Evolutionary conservation across 2,797 vertebrate species (phyloP), one percentile per base, ranked within the genome.

Genomic region (Scleropages formosus): DNA sequence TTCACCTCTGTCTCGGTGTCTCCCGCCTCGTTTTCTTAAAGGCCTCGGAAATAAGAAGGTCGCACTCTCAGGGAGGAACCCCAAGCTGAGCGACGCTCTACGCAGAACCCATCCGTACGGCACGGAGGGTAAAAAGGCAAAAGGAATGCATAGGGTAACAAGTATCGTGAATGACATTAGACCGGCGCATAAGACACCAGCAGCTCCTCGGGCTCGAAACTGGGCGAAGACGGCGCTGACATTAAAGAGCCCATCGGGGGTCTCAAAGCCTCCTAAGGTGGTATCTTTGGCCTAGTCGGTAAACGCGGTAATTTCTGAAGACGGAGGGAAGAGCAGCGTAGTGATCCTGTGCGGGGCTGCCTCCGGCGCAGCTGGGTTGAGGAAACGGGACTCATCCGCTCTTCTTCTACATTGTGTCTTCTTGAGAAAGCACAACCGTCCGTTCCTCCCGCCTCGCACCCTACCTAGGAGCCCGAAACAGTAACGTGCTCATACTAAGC

Each of bases 381-480:
- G n/a, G n/a, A n/a, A n/a, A n/a, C n/a, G n/a, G n/a, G n/a, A n/a
- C n/a, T n/a, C n/a, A n/a, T n/a, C n/a, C n/a, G n/a, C n/a, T n/a
- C n/a, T n/a, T n/a, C n/a, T n/a, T n/a, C n/a, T n/a, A n/a, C n/a
- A n/a, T n/a, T n/a, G n/a, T n/a, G n/a, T n/a, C n/a, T n/a, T n/a
- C n/a, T n/a, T n/a, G n/a, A n/a, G n/a, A n/a, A n/a, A n/a, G n/a
- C n/a, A n/a, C n/a, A n/a, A 68, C 61, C 26, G 68, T 66, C 73
- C 75, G 77, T n/a, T 75, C 51, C 53, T 31, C 31, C 46, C 73
- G 22, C 58, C 72, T 22, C n/a, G 62, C 8, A 18, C 56, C 39
- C 70, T 31, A n/a, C 61, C 53, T 72, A 75, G 73, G 77, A 78
- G 78, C 72, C 68, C 39, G n/a, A 49, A 75, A 78, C 49, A 72